Percentiles rank a stretch among this genome's conserved stretches.
These are phyloP conservation scores for Athripsodes cinereus DNA, from an alignment of 2,888 invertebrate genomes.

Conservation along the genomic window DNA sequence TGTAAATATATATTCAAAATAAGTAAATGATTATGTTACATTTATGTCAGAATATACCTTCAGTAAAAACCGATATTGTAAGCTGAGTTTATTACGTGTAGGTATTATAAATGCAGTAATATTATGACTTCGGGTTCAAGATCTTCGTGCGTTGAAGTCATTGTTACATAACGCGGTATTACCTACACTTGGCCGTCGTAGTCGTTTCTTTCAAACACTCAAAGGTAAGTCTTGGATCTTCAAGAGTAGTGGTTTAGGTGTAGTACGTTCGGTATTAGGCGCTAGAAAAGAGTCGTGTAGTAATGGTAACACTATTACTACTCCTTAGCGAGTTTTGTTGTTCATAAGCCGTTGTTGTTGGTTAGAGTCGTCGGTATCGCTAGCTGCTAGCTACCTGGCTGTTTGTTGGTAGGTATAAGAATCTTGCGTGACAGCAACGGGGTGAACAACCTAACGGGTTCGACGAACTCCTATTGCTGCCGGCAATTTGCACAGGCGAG, in stretches of 20 bases:
- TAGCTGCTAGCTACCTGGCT: neutral
- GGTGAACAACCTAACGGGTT: conserved; percentile 13
- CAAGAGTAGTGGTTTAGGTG: too few relatives aligned
- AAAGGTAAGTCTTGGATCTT: too few relatives aligned
- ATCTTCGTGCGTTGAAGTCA: conserved; percentile 1
- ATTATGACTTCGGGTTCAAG: neutral
- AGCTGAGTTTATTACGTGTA: too few relatives aligned
- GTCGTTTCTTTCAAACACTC: neutral
- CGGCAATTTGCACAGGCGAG: conserved; percentile 23
- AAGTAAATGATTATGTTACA: too few relatives aligned
- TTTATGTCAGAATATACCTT: too few relatives aligned
- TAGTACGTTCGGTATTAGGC: too few relatives aligned
- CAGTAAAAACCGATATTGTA: too few relatives aligned
- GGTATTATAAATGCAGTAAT: too few relatives aligned
- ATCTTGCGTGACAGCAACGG: conserved; percentile 19
- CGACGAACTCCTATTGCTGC: conserved; percentile 21
- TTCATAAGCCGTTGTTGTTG: neutral
- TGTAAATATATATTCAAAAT: too few relatives aligned
- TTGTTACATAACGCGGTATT: neutral
- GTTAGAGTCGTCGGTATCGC: neutral
- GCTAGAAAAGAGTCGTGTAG: neutral
- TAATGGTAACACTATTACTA: neutral
- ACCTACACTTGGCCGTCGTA: neutral
- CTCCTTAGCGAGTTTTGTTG: neutral
- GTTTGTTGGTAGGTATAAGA: conserved; percentile 3